A percentile compares a stretch with the other conserved stretches of the same genome.
Conservation (phyloP, 1,140 invertebrate genomes). For the Doryteuthis pealeii region DNA sequence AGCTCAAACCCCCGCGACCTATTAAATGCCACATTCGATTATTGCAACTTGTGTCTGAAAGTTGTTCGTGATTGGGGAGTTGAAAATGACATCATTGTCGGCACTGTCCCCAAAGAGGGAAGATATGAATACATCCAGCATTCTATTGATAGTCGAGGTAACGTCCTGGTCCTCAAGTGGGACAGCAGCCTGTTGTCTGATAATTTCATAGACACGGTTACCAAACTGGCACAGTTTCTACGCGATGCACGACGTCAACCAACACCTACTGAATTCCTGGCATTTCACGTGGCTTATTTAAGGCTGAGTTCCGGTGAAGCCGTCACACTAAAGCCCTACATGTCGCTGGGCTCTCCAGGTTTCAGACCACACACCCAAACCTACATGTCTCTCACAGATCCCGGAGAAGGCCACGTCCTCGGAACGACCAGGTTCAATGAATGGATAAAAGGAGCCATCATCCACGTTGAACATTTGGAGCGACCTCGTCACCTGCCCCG, state of each 20-base stretch:
- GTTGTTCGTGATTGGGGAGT: conserved; percentile 28
- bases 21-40: conserved; percentile 18
- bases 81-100: conserved; percentile 24
- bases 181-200: conserved; percentile 23
- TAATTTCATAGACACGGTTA: conserved; percentile 26
- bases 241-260: conserved; percentile 36
- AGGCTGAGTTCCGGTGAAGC: conserved; percentile 29
- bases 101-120: conserved; percentile 25
- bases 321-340: conserved; percentile 14
- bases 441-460: conserved; percentile 41
- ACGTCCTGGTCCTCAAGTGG: conserved; percentile 32
- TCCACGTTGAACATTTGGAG: conserved; percentile 44
- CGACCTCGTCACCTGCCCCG: conserved; percentile 29
- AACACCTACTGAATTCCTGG: conserved; percentile 34
- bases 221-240: conserved; percentile 23
- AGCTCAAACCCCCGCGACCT: conserved; percentile 20
- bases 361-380: conserved; percentile 41
- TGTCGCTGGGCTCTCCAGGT: conserved; percentile 35
- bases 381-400: conserved; percentile 45
- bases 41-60: conserved; percentile 20
- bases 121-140: conserved; percentile 7
- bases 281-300: conserved; percentile 34
- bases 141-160: conserved; percentile 20
- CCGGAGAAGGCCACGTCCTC: conserved; percentile 40
- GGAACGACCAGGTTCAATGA: conserved; percentile 39